Base-by-base conservation (phyloP, 2,797 vertebrate genomes). In the Denticeps clupeoides region DNA sequence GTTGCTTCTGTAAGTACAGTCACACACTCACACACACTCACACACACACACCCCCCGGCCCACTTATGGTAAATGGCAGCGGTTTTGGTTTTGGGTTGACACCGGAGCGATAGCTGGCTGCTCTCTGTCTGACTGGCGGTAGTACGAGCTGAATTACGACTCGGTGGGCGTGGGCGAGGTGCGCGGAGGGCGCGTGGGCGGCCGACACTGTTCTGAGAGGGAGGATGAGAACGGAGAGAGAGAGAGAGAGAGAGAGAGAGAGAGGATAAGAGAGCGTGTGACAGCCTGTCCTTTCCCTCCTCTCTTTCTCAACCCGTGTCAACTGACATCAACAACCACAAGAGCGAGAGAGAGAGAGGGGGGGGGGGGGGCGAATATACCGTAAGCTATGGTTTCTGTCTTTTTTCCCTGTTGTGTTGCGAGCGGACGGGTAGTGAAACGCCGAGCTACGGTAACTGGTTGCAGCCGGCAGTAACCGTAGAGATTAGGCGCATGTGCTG, bases 51-150 rank as follows among this genome's bases (percentile, higher is more conserved):
- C 56, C 57, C 54, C 22, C 28, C 47, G 23, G 38, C 45, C 60
- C 47, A 58, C 55, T 81, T 67, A 79, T 78, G 71, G 75, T 80
- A 82, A 83, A 81, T 49, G 71, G 60, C 72, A 66, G 64, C 61
- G 63, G 62, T 82, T 81, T 83, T 72, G 44, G 63, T 78, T 77
- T 65, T 69, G 50, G 60, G 46, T 49, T 73, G 52, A 74, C 60
- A 32, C 26, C 3, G 47, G 51, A 55, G 54, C 60, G 54, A 51
- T 42, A 29, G 12, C 13, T 11, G 13, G 24, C 22, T 29, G 35
- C 69, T 80, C 81, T 80, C 72, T 69, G 49, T 75, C 68, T 63
- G 62, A 68, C 68, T 1, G 51, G 21, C 45, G 22, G 52, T 54
- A 53, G 60, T 65, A 70, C 45, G 57, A 35, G 53, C 56, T 59